phyloP scores from a whole-genome alignment of 2,113 vertebrate species.

The Tretioscincus oriximinensis region DNA sequence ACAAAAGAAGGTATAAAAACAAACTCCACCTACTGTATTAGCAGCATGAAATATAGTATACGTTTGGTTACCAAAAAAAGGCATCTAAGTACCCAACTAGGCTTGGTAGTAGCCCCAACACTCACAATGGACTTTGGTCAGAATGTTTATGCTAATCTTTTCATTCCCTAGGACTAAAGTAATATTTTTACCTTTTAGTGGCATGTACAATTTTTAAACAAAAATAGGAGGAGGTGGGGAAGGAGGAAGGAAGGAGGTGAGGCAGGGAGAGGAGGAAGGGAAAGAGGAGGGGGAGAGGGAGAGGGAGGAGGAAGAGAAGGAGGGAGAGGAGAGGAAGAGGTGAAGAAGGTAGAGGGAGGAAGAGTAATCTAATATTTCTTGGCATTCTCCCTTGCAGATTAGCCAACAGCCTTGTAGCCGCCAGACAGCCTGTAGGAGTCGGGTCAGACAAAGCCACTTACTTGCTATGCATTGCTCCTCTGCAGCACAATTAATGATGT shows the following conservation, averaged over 20 bases:
- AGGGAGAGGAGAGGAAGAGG: no score
- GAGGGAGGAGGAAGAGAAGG: no score
- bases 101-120: not conserved
- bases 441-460: constrained; percentile 19
- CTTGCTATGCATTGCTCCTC: constrained; percentile 43
- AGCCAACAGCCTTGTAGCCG: constrained; percentile 29
- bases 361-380: not conserved
- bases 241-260: no score
- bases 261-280: no score
- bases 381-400: constrained; percentile 39
- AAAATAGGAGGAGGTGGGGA: no score
- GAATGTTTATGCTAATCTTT: constrained; percentile 22
- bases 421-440: constrained; percentile 25
- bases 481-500: constrained; percentile 42
- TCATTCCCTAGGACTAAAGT: constrained; percentile 12
- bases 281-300: no score
- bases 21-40: no score
- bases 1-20: no score
- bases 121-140: constrained; percentile 1
- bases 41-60: no score
- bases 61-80: not conserved
- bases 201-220: constrained; percentile 40
- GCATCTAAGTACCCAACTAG: not conserved
- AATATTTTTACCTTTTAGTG: constrained; percentile 21
- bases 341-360: no score